Conservation (phyloP, 2,113 vertebrate genomes). For the Andinoacara biseriatus region DNA sequence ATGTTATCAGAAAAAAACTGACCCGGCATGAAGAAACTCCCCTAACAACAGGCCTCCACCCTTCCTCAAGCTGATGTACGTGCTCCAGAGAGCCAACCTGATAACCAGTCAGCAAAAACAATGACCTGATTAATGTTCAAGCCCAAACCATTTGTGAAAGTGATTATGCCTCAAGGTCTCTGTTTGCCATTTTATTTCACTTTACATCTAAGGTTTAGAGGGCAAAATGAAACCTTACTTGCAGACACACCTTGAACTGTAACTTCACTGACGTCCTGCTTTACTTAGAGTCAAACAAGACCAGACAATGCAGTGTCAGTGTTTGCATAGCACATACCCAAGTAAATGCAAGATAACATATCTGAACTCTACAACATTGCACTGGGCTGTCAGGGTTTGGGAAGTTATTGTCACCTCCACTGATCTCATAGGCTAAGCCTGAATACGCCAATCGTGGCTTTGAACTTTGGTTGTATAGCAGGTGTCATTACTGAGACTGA, state of each 20-base stretch:
- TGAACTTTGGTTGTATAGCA: slow-evolving; percentile 21
- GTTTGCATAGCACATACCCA: slow-evolving; percentile 51
- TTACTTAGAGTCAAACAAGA: slow-evolving; percentile 17
- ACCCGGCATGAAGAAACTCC: slow-evolving; percentile 48
- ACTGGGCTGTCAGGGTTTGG: not conserved
- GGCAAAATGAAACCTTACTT: not conserved
- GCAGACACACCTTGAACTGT: not conserved
- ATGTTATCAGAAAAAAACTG: slow-evolving; percentile 55
- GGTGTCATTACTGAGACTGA: slow-evolving; percentile 7
- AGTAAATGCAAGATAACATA: not conserved
- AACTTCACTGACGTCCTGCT: not conserved
- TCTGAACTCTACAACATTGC: not conserved
- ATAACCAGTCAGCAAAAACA: slow-evolving; percentile 29
- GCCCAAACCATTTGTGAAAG: not conserved
- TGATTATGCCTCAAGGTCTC: not conserved
- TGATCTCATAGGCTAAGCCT: slow-evolving; percentile 1
- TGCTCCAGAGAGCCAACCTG: not conserved
- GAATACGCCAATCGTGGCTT: not conserved
- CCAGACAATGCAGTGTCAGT: not conserved
- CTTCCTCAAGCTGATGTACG: slow-evolving; percentile 29
- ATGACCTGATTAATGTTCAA: not conserved
- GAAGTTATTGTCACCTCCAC: not conserved
- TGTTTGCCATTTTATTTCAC: not conserved
- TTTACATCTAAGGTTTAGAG: not conserved
- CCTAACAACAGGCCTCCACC: slow-evolving; percentile 53